phyloP scores from a whole-genome alignment of 2,888 invertebrate species.

The Aporophyla lueneburgensis region DNA sequence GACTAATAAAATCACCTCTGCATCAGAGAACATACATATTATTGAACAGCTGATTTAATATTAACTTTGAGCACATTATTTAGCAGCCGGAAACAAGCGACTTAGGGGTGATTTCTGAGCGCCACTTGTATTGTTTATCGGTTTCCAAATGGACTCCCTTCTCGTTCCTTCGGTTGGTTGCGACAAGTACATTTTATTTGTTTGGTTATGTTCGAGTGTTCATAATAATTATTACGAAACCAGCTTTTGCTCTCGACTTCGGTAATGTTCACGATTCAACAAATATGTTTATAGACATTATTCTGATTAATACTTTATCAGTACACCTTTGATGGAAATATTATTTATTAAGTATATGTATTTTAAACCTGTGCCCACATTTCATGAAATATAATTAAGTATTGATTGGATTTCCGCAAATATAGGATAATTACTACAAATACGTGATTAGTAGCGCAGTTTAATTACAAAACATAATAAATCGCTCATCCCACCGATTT shows the following conservation, averaged over 20 bases:
- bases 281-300: conserved; percentile 37
- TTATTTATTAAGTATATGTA: not conserved
- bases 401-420: conserved; percentile 24
- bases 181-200: conserved; percentile 56
- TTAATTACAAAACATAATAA: too few relatives aligned
- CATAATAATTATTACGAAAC: conserved; percentile 55
- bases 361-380: not conserved
- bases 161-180: conserved; percentile 48
- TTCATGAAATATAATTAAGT: conserved; percentile 19
- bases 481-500: too few relatives aligned
- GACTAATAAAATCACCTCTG: conserved; percentile 84
- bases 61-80: conserved; percentile 67
- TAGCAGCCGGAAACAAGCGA: conserved; percentile 54
- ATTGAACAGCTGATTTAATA: conserved; percentile 74
- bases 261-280: conserved; percentile 38
- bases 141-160: conserved; percentile 54
- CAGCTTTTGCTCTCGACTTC: conserved; percentile 44
- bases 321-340: not conserved
- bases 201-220: conserved; percentile 44
- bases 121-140: conserved; percentile 61
- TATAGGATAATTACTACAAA: conserved; percentile 4
- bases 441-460: not conserved
- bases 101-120: conserved; percentile 54
- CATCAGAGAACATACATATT: conserved; percentile 80
- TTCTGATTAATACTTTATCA: conserved; percentile 17